Conservation (phyloP, 2,113 vertebrate genomes). For the Eclectus roratus region DNA sequence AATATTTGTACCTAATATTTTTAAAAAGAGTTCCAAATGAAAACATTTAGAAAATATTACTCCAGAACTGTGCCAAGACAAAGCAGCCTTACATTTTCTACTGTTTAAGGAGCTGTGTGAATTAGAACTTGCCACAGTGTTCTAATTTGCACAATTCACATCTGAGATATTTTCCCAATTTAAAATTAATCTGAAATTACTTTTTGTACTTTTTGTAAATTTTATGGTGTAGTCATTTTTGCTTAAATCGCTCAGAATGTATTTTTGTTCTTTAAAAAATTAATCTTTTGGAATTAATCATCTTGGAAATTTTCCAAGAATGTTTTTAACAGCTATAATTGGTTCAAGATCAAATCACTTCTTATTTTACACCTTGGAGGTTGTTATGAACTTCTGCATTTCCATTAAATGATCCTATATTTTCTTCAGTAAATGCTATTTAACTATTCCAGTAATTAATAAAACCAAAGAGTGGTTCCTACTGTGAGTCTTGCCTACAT, state of each 20-base stretch:
- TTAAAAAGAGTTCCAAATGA: neutral
- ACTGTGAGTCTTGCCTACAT: constrained; percentile 23
- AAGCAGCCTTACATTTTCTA: neutral
- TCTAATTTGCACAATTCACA: neutral
- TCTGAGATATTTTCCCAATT: neutral
- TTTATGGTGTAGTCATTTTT: neutral
- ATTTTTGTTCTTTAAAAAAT: neutral
- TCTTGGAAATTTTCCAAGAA: neutral
- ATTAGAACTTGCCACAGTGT: neutral
- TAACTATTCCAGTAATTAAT: constrained; percentile 68
- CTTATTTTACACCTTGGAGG: constrained; percentile 42
- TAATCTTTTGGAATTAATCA: neutral
- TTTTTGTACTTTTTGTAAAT: neutral
- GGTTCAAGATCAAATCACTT: constrained; percentile 44
- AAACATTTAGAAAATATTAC: neutral
- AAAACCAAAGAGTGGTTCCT: constrained; percentile 53
- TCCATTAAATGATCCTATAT: constrained; percentile 41
- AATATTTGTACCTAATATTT: neutral
- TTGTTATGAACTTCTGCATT: constrained; percentile 34
- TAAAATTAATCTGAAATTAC: neutral
- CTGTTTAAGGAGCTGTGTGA: neutral
- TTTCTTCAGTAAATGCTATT: constrained; percentile 65
- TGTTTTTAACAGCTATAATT: neutral
- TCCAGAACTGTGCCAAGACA: neutral
- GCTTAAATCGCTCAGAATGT: neutral